These are phyloP conservation scores for Bufo gargarizans DNA, from an alignment of 2,113 vertebrate genomes.

Conservation along the genomic window DNA sequence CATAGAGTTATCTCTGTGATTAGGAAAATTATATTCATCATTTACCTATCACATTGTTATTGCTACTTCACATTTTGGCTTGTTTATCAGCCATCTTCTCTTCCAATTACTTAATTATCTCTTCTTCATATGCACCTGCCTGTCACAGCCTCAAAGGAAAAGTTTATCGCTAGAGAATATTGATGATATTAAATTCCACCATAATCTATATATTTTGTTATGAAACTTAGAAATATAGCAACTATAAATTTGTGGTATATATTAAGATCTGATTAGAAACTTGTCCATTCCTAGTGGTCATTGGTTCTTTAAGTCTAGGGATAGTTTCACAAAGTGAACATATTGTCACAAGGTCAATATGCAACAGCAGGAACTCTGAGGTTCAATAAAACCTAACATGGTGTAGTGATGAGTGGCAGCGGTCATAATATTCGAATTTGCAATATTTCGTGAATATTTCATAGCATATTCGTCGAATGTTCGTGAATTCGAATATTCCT, in stretches of 20 bases:
- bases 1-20: constrained; percentile 1
- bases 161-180: background rate
- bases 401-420: too few relatives aligned
- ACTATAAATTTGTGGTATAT: background rate
- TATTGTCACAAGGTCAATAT: too few relatives aligned
- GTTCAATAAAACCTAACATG: too few relatives aligned
- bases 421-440: too few relatives aligned
- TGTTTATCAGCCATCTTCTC: constrained; percentile 9
- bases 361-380: too few relatives aligned
- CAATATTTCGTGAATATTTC: too few relatives aligned
- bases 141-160: background rate
- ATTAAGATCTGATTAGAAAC: background rate
- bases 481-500: too few relatives aligned
- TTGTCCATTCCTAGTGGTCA: background rate
- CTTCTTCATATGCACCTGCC: constrained; percentile 16
- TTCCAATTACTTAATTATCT: constrained; percentile 18
- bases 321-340: too few relatives aligned
- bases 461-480: too few relatives aligned
- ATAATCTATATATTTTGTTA: background rate
- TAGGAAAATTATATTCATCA: background rate
- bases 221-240: background rate
- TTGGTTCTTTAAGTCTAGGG: too few relatives aligned
- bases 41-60: background rate
- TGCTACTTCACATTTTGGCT: background rate
- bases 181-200: background rate